phyloP scores from a whole-genome alignment of 2,797 vertebrate genomes.

The Hemibagrus guttatus region DNA sequence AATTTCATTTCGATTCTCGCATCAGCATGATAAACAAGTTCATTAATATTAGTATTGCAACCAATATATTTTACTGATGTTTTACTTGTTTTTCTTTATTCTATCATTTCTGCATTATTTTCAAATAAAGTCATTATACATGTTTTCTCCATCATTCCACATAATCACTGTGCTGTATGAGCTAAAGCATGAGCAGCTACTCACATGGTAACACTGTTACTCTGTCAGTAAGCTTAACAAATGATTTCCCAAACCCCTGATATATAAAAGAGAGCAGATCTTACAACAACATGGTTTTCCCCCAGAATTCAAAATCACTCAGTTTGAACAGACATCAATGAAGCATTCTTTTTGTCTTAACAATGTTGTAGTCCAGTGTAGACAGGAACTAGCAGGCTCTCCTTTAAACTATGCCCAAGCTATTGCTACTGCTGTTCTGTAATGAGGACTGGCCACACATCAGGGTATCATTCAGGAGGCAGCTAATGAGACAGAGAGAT shows the following conservation, averaged over 20 bases:
- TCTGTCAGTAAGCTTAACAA: neutral
- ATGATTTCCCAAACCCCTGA: neutral
- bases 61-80: neutral
- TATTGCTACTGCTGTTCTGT: conserved; percentile 22
- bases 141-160: neutral
- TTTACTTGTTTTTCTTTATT: neutral
- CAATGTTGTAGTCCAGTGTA: neutral
- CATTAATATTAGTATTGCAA: neutral
- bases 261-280: neutral
- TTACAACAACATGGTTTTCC: neutral
- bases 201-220: neutral
- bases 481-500: conserved; percentile 34
- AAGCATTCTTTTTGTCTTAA: conserved; percentile 9
- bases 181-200: conserved; percentile 20
- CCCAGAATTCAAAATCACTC: neutral
- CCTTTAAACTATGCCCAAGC: conserved; percentile 22
- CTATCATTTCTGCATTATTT: neutral
- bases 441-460: conserved; percentile 36
- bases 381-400: neutral
- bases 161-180: conserved; percentile 1
- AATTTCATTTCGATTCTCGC: neutral
- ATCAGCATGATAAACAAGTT: neutral
- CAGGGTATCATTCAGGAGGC: conserved; percentile 33
- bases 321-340: conserved; percentile 13
- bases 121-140: neutral